A percentile compares a stretch with the other conserved stretches of the same genome.
phyloP scores from a whole-genome alignment of 2,797 vertebrate genomes.

The Taeniopygia guttata region DNA sequence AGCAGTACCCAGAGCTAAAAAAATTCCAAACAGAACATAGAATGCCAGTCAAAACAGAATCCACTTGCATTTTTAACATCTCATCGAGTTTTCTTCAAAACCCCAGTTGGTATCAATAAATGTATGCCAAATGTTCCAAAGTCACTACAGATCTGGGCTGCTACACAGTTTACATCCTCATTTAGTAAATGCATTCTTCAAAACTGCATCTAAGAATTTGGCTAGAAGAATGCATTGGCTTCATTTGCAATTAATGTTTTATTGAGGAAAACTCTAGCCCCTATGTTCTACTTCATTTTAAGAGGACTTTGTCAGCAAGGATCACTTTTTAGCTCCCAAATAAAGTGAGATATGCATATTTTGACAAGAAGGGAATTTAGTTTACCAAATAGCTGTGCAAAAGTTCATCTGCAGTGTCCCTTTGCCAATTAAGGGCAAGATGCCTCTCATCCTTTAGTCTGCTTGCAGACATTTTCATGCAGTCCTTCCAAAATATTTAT shows the following conservation, averaged over 20 bases:
- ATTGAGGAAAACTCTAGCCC: background rate
- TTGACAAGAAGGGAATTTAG: background rate
- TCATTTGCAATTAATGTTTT: background rate
- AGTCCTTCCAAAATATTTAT: background rate
- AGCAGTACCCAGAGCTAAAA: background rate
- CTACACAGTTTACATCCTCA: background rate
- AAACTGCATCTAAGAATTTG: background rate
- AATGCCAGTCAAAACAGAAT: background rate
- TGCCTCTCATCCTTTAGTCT: background rate
- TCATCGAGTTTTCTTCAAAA: background rate
- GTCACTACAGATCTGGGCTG: background rate
- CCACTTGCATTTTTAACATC: background rate
- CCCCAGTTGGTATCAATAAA: background rate
- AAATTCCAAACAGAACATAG: accelerated
- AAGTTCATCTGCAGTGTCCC: background rate
- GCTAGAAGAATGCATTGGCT: background rate
- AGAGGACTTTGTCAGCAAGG: background rate
- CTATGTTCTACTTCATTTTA: background rate
- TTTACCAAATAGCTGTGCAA: background rate
- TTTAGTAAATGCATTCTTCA: background rate
- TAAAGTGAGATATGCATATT: background rate
- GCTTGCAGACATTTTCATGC: background rate
- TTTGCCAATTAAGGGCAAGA: background rate
- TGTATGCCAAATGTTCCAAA: background rate
- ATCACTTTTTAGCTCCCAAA: background rate